Percentiles rank a stretch among this genome's conserved stretches.
These are phyloP conservation scores for Theocolax elegans DNA, from an alignment of 1,140 invertebrate species.

Conservation along the genomic window DNA sequence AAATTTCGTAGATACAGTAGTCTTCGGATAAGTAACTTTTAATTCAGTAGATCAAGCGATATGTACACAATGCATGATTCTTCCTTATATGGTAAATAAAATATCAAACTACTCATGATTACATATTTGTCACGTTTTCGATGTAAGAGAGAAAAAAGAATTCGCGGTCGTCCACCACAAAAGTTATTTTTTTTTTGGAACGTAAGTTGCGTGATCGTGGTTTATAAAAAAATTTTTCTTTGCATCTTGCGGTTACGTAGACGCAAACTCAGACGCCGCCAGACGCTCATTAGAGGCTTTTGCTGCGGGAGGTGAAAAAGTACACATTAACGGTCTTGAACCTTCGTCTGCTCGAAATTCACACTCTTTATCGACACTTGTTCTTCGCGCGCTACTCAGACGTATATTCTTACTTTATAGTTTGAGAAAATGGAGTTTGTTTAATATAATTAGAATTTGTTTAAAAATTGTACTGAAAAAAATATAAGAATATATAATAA, in stretches of 20 bases:
- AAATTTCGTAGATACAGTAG: too few species aligned
- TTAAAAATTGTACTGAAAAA: too few species aligned
- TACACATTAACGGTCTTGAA: neutral
- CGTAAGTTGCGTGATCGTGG: neutral
- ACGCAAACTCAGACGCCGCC: neutral
- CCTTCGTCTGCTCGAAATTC: neutral
- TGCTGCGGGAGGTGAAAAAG: neutral
- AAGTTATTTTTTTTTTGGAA: neutral
- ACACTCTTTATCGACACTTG: too few species aligned
- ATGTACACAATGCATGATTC: neutral
- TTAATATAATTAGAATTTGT: too few species aligned
- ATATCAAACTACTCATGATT: too few species aligned
- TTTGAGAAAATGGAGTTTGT: too few species aligned
- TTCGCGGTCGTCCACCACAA: too few species aligned
- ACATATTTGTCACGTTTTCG: neutral
- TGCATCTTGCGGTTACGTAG: neutral
- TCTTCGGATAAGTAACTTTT: neutral
- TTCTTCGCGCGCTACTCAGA: too few species aligned
- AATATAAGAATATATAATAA: too few species aligned
- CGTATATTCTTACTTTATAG: too few species aligned
- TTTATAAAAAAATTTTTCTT: constrained; percentile 6
- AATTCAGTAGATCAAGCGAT: neutral
- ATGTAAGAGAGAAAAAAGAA: constrained; percentile 6
- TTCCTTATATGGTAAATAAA: neutral
- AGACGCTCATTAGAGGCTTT: neutral